phyloP scores from a whole-genome alignment of 2,797 vertebrate species.

The Chanos chanos region DNA sequence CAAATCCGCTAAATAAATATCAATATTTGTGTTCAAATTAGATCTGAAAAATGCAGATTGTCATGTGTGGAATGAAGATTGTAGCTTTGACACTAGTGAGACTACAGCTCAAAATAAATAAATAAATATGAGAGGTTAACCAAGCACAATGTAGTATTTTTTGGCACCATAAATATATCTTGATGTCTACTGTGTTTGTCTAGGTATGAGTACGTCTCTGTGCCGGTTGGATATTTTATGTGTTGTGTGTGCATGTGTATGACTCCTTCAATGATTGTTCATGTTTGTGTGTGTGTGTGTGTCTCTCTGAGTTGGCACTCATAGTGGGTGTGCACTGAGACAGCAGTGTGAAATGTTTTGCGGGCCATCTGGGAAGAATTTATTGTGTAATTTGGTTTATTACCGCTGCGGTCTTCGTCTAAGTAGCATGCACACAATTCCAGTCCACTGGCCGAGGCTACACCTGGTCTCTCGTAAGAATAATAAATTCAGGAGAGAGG shows the following conservation, averaged over 20 bases:
- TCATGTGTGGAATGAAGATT: no score
- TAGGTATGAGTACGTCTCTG: neutral
- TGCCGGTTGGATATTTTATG: no score
- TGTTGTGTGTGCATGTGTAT: neutral
- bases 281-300: neutral
- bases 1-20: no score
- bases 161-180: no score
- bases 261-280: slow-evolving; percentile 19
- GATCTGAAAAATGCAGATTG: no score
- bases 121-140: no score
- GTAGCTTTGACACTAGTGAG: no score
- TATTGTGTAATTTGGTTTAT: slow-evolving; percentile 76
- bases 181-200: no score
- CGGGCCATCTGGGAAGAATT: slow-evolving; percentile 85
- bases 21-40: no score
- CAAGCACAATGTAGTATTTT: no score
- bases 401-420: slow-evolving; percentile 77
- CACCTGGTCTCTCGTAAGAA: slow-evolving; percentile 74
- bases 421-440: slow-evolving; percentile 82
- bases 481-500: slow-evolving; percentile 75
- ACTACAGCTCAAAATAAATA: no score
- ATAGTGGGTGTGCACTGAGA: slow-evolving; percentile 66
- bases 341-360: slow-evolving; percentile 81
- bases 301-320: slow-evolving; percentile 19
- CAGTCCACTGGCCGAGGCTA: slow-evolving; percentile 74